Percentiles rank a stretch among this genome's conserved stretches.
Conservation (phyloP, 2,113 vertebrate species). For the Nanger granti region DNA sequence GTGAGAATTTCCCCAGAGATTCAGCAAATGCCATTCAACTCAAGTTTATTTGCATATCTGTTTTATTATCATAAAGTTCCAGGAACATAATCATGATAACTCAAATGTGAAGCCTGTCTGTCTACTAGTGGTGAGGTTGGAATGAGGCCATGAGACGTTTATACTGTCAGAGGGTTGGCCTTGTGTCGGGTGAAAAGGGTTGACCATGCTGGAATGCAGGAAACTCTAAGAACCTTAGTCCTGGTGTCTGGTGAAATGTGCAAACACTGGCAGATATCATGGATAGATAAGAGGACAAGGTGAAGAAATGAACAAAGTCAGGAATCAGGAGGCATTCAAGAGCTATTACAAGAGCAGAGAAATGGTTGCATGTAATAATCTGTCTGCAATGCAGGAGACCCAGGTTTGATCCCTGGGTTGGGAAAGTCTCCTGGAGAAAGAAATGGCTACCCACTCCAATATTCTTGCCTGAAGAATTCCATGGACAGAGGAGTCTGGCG, state of each 20-base stretch:
- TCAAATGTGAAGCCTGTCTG: background rate
- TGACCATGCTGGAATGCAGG: background rate
- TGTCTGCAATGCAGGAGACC: background rate
- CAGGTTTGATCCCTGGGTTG: background rate
- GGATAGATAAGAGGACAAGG: background rate
- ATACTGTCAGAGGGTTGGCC: too few relatives aligned
- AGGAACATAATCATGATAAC: background rate
- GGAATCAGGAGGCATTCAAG: background rate
- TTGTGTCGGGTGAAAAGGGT: fast-evolving
- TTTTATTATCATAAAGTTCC: background rate
- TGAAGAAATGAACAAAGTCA: background rate
- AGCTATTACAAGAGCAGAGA: background rate
- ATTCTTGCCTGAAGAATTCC: background rate
- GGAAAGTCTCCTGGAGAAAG: background rate
- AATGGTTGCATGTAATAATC: background rate
- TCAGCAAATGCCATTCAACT: background rate
- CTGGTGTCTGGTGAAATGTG: background rate
- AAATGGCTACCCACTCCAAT: background rate
- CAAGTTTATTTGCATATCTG: background rate
- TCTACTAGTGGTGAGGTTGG: background rate
- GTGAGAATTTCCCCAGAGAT: background rate
- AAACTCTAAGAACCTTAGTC: background rate
- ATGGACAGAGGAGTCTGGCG: background rate
- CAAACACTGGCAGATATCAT: background rate
- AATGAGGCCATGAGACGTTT: fast-evolving